Conservation (phyloP, 2,888 invertebrate species). For the Lasioglossum morio region DNA sequence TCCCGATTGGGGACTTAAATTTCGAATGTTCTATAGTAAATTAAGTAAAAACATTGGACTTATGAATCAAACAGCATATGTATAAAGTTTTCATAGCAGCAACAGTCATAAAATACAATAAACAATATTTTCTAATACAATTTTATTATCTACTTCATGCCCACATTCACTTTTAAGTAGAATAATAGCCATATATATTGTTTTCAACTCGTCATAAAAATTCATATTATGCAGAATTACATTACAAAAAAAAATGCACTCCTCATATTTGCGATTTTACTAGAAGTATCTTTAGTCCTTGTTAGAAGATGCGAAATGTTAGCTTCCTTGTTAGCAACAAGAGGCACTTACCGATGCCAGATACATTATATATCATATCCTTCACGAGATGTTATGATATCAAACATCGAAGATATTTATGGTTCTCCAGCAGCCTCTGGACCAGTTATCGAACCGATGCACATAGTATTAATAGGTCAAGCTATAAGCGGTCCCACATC, state of each 20-base stretch:
- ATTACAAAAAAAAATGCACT: not conserved
- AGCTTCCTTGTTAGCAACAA: not conserved
- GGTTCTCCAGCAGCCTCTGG: not conserved
- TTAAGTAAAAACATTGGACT: too few species aligned
- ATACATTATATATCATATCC: slow-evolving; percentile 5
- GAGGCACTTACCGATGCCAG: not conserved
- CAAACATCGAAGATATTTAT: slow-evolving; percentile 10
- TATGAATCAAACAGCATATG: too few species aligned
- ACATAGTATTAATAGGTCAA: not conserved
- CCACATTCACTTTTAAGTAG: too few species aligned
- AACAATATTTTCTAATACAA: too few species aligned
- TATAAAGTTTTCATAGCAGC: too few species aligned
- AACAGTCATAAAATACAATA: too few species aligned
- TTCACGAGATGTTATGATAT: slow-evolving; percentile 13
- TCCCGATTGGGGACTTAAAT: too few species aligned
- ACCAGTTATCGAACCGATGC: not conserved
- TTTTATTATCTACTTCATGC: too few species aligned
- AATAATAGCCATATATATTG: too few species aligned
- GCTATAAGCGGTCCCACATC: not conserved
- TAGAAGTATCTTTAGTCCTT: not conserved
- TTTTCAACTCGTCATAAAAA: too few species aligned
- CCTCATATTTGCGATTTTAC: not conserved
- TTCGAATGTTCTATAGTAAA: too few species aligned
- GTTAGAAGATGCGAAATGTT: not conserved
- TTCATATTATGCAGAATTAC: not conserved